These are phyloP conservation scores for Dermatemys mawii DNA, from an alignment of 2,113 vertebrate genomes.

Conservation along the genomic window DNA sequence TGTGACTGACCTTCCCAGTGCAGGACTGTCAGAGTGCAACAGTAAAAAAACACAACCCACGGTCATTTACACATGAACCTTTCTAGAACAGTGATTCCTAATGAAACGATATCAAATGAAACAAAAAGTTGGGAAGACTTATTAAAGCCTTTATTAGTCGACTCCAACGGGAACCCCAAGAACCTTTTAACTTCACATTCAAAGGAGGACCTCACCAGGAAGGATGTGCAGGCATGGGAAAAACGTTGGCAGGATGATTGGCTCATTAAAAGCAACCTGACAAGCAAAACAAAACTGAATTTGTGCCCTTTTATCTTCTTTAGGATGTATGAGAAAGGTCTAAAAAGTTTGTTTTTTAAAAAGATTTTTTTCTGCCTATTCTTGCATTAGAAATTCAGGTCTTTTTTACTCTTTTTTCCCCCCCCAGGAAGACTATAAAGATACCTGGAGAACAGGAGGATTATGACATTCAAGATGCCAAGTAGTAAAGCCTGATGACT, in stretches of 20 bases:
- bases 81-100: constrained; percentile 9
- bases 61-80: neutral
- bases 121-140: constrained; percentile 48
- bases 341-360: neutral
- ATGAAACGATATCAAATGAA: constrained; percentile 46
- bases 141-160: constrained; percentile 52
- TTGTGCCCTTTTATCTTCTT: neutral
- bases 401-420: neutral
- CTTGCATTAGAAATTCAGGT: neutral
- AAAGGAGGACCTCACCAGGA: constrained; percentile 57
- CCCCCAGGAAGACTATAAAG: neutral
- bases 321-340: neutral
- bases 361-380: neutral
- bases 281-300: neutral
- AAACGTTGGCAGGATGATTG: constrained; percentile 30
- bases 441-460: neutral
- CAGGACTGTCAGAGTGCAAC: neutral
- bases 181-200: constrained; percentile 65
- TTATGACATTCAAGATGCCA: neutral
- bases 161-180: constrained; percentile 48
- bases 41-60: neutral
- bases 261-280: constrained; percentile 36
- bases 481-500: neutral
- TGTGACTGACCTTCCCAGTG: rapidly evolving
- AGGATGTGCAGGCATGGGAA: constrained; percentile 41